phyloP scores from a whole-genome alignment of 2,888 invertebrate genomes.

The Dugesia japonica region DNA sequence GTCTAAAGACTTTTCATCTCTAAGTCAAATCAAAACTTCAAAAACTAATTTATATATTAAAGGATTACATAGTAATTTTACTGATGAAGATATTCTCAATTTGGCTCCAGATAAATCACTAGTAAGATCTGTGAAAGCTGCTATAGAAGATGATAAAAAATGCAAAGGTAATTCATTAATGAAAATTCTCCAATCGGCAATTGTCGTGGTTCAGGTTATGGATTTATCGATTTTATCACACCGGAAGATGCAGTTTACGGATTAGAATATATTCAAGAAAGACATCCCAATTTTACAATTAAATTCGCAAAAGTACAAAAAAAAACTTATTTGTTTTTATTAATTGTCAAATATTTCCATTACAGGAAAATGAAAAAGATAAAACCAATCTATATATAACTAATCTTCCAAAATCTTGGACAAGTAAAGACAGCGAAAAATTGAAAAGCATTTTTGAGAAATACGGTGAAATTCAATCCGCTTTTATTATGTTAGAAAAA shows the following conservation, averaged over 20 bases:
- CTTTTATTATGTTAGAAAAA: conserved; percentile 33
- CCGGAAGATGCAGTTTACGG: conserved; percentile 17
- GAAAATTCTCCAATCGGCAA: too few species aligned
- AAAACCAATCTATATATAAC: conserved; percentile 33
- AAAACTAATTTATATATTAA: conserved; percentile 33
- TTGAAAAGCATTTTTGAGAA: conserved; percentile 29
- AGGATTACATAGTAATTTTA: conserved; percentile 28
- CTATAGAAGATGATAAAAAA: conserved; percentile 32
- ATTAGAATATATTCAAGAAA: conserved; percentile 20
- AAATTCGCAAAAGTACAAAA: conserved; percentile 24
- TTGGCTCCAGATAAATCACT: conserved; percentile 23
- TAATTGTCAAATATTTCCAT: neutral
- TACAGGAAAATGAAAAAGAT: conserved; percentile 31
- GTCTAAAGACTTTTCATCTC: neutral
- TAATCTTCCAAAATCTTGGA: conserved; percentile 32
- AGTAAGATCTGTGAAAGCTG: conserved; percentile 32
- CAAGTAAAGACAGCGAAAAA: conserved; percentile 33
- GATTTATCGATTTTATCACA: conserved; percentile 27
- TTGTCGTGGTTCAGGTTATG: conserved; percentile 22
- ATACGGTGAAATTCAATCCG: conserved; percentile 32
- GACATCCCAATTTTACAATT: conserved; percentile 23
- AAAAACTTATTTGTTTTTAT: neutral
- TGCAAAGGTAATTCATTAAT: conserved; percentile 26
- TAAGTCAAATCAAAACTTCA: conserved; percentile 21
- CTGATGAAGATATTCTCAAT: conserved; percentile 26